These are phyloP conservation scores for Sminthurides bifidus DNA, from an alignment of 1,140 invertebrate genomes.

Conservation along the genomic window DNA sequence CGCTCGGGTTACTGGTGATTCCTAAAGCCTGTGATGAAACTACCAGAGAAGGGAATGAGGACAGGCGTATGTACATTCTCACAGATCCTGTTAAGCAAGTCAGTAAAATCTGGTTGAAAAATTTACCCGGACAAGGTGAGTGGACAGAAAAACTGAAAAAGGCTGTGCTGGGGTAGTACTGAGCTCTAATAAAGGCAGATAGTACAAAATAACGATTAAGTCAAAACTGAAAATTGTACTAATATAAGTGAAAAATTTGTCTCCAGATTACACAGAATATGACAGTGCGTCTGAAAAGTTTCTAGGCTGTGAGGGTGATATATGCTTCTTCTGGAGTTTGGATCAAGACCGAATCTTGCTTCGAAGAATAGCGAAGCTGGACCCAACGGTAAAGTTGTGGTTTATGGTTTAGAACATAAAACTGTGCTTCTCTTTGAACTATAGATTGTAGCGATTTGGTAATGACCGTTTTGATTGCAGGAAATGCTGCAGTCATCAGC, in stretches of 20 bases:
- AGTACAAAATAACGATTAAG: too few relatives aligned
- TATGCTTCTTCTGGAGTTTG: constrained; percentile 29
- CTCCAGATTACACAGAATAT: constrained; percentile 22
- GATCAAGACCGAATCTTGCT: constrained; percentile 22
- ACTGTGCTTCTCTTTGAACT: too few relatives aligned
- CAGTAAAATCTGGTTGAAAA: constrained; percentile 21
- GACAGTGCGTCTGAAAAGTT: constrained; percentile 17
- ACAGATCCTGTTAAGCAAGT: constrained; percentile 31
- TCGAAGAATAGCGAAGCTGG: constrained; percentile 14
- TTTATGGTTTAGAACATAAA: too few relatives aligned
- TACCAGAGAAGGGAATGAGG: background rate
- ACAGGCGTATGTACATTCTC: constrained; percentile 22
- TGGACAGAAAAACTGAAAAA: background rate
- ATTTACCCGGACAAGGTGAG: constrained; percentile 4
- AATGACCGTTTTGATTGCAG: too few relatives aligned
- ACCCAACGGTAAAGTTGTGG: constrained; percentile 7
- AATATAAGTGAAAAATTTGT: too few relatives aligned
- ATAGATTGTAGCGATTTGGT: too few relatives aligned
- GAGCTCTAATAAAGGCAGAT: background rate
- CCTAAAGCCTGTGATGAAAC: constrained; percentile 4
- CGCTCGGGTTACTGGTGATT: constrained; percentile 24
- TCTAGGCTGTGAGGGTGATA: constrained; percentile 22
- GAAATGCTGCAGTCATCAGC: too few relatives aligned
- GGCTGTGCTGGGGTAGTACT: background rate
- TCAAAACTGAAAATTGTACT: too few relatives aligned